phyloP scores from a whole-genome alignment of 1,140 invertebrate genomes.

The Parasteatoda tepidariorum region DNA sequence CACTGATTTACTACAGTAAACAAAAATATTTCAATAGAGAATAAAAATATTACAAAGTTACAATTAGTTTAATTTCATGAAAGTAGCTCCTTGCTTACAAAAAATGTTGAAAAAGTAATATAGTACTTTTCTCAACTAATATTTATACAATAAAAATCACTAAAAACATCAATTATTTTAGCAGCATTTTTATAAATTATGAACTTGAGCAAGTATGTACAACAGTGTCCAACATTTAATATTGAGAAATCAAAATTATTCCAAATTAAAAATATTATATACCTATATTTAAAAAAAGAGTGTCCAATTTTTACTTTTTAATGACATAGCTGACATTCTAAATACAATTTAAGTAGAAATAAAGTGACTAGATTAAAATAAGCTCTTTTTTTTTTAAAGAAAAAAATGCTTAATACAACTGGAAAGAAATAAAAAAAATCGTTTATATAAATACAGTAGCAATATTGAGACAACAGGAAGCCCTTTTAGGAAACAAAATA shows the following conservation, averaged over 20 bases:
- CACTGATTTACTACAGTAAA: too few relatives aligned
- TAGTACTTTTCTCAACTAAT: too few relatives aligned
- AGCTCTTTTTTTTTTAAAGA: background rate
- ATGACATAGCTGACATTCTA: too few relatives aligned
- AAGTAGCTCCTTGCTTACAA: too few relatives aligned
- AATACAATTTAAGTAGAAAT: background rate
- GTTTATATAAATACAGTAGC: background rate
- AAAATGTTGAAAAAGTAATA: too few relatives aligned
- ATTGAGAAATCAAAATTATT: background rate
- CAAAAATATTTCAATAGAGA: too few relatives aligned
- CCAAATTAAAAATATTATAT: background rate
- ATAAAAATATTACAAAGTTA: too few relatives aligned
- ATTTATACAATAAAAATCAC: too few relatives aligned
- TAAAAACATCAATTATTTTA: background rate
- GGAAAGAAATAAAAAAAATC: background rate
- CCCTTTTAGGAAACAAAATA: too few relatives aligned
- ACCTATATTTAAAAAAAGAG: background rate
- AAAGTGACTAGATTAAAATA: background rate
- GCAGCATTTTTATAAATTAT: background rate
- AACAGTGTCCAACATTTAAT: background rate
- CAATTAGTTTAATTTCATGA: too few relatives aligned
- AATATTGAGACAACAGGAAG: background rate
- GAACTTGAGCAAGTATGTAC: background rate
- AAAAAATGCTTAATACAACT: background rate
- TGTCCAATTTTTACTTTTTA: too few relatives aligned